Percentiles rank a stretch among this genome's conserved stretches.
phyloP scores from a whole-genome alignment of 2,113 vertebrate species.

The Halichoerus grypus region DNA sequence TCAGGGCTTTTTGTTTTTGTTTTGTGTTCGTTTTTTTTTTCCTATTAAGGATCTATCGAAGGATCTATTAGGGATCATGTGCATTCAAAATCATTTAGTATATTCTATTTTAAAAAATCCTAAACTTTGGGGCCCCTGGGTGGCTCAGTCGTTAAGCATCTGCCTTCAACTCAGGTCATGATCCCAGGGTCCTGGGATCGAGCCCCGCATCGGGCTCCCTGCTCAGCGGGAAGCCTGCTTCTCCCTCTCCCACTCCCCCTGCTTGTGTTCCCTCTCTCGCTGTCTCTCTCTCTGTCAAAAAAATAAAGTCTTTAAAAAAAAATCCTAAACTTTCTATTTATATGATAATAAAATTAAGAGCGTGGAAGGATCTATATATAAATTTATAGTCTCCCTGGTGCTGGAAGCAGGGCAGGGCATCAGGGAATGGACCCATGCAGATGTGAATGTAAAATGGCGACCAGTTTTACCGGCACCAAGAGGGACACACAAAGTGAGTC shows the following conservation, averaged over 20 bases:
- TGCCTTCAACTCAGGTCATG: too few species aligned
- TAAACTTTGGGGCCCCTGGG: background rate
- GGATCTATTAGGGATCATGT: background rate
- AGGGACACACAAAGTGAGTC: rapidly evolving
- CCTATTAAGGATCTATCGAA: background rate
- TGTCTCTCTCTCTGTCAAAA: too few species aligned
- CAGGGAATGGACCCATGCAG: background rate
- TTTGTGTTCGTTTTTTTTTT: background rate
- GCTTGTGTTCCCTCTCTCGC: too few species aligned
- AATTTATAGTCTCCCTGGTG: background rate
- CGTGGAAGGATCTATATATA: background rate
- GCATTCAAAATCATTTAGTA: background rate
- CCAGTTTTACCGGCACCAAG: background rate
- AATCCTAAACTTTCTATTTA: background rate
- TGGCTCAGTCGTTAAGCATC: too few species aligned
- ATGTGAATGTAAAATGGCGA: background rate
- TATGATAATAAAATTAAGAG: slow-evolving; percentile 22
- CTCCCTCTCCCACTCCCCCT: too few species aligned
- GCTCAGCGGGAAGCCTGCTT: too few species aligned
- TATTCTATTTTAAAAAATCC: background rate
- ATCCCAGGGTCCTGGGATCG: too few species aligned
- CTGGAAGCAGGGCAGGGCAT: background rate
- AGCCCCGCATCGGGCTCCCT: too few species aligned
- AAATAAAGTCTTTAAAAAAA: background rate
- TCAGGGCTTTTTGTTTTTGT: background rate